Evolutionary conservation across 2,797 vertebrate genomes (phyloP), one percentile per base, ranked within the genome.

Genomic region (Pangasius macronema): DNA sequence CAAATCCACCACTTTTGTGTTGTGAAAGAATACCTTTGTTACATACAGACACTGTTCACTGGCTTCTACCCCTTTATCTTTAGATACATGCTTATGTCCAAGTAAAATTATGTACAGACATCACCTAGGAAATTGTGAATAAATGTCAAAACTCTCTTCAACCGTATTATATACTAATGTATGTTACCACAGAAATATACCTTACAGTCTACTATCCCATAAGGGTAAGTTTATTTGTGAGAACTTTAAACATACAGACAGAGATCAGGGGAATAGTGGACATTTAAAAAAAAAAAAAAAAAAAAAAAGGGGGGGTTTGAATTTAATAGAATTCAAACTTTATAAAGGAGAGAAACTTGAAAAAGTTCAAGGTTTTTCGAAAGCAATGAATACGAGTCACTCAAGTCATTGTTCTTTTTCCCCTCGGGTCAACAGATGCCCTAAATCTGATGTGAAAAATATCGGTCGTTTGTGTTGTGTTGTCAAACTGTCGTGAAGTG

Each of bases 221-320:
- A 75, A 83, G 20, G 55, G 70, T 84, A 61, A 8, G 82, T 90
- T 85, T 90, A 88, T 90, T 87, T 79, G 24, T 87, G 39, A 86
- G 51, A 27, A 82, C 68, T 42, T 65, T 51, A 81, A 65, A 88
- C 77, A 86, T 79, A 85, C 85, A 88, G 36, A 82, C 20, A 76
- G 75, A 59, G 18, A 18, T 39, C n/a, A 57, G 18, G 6, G 36
- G 6, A 84, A 86, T 14, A 82, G 27, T 61, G 33, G 53, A 6
- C 18, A 27, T 27, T 27, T 39, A 36, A 39, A 39, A 51, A 22
- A 39, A 49, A 59, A 20, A n/a, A n/a, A n/a, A n/a, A n/a, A n/a
- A n/a, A n/a, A n/a, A n/a, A n/a, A n/a, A n/a, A n/a, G n/a, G n/a
- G n/a, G 22, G 10, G 16, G 49, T 27, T 8, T 73, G 79, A 63